Evolutionary conservation across 2,888 invertebrate genomes (phyloP), one percentile per base, ranked within the genome.

Genomic region (Noctua pronuba): DNA sequence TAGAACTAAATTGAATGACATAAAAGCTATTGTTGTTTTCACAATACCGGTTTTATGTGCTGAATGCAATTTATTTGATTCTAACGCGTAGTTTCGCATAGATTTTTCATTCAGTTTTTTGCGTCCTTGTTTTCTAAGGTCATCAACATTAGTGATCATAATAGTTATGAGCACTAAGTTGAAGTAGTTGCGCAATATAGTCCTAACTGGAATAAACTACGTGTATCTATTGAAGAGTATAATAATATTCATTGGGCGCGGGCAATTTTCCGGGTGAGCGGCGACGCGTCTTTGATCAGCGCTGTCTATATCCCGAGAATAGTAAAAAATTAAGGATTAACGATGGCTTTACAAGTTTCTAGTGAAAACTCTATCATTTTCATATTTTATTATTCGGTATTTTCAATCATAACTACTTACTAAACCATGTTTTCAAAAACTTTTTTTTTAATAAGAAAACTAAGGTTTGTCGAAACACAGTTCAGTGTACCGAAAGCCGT

Each of bases 171-270:
- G 79, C 41, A 73, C 60, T 73, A 75, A 41, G 67, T 75, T 80
- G 67, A 79, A 78, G 84, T 80, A 85, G 85, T 87, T 80, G 85
- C 89, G 82, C 88, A 91, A 91, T 91, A 90, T 93, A 94, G 93
- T 91, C 91, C 90, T 94, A 93, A 93, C 92, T 91, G 93, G 92
- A 93, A 93, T 93, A 94, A 94, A 94, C 93, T 94, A 95, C 93
- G 92, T 92, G 94, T 93, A 96, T 95, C 95, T 95, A 95, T 94
- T 94, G 94, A 95, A 95, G 95, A 95, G 96, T 95, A 95, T 96
- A 96, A 97, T 96, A 96, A 96, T 97, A 97, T 97, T 97, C 97
- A 97, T 96, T 96, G 97, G 94, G 95, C 94, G 91, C 91, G 94
- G 95, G 93, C 96, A 96, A 97, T 97, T 97, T 97, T 96, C 95